Percentiles rank a stretch among this genome's conserved stretches.
These are phyloP conservation scores for Helarctos malayanus DNA, from an alignment of 2,797 vertebrate species.

Conservation along the genomic window DNA sequence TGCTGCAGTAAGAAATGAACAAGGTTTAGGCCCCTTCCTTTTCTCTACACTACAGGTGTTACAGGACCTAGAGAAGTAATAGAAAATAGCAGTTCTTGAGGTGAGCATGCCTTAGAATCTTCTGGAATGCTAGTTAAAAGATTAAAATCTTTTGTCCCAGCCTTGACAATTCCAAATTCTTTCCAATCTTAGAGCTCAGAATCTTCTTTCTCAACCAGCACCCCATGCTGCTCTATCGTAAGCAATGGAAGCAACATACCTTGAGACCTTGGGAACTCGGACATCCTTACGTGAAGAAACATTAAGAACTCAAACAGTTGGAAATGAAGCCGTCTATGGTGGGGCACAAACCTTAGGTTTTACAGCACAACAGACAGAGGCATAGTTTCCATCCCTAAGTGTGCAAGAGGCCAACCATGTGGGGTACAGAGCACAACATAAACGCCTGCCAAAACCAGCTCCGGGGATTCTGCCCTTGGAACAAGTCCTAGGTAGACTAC, in stretches of 20 bases:
- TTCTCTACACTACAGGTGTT: not conserved
- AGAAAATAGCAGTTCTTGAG: not conserved
- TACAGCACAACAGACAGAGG: not conserved
- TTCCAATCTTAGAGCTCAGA: not conserved
- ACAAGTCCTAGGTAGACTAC: not conserved
- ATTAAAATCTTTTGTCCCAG: not conserved
- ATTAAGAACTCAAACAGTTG: not conserved
- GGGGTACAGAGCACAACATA: not conserved
- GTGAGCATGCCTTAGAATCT: not conserved
- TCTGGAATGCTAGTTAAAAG: not conserved
- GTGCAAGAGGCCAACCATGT: not conserved
- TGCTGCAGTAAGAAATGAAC: not conserved
- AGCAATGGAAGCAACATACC: not conserved
- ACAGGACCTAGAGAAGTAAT: not conserved
- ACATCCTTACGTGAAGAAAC: not conserved
- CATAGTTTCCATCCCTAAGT: rapidly evolving
- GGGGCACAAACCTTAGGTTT: not conserved
- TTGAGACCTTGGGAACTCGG: not conserved
- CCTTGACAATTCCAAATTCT: not conserved
- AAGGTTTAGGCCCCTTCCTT: not conserved
- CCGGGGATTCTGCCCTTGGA: not conserved
- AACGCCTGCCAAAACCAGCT: not conserved
- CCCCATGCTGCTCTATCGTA: not conserved
- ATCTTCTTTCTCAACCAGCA: not conserved
- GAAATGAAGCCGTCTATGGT: not conserved